Evolutionary conservation across 2,113 vertebrate species (phyloP), one percentile per base, ranked within the genome.

Genomic region (Hucho hucho): DNA sequence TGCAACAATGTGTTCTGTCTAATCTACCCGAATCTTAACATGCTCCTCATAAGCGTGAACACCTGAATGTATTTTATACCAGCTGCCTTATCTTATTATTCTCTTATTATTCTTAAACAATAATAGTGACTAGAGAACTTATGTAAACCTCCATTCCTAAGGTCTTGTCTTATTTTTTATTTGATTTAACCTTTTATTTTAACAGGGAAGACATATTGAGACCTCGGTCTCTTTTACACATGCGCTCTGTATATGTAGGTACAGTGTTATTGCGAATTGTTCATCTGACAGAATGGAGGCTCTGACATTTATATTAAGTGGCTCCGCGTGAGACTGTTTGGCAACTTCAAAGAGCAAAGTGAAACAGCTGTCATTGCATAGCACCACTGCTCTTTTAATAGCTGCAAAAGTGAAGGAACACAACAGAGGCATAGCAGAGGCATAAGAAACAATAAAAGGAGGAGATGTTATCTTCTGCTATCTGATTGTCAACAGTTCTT

Each of bases 251-350:
- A 11, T 43, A 43, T 43, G 37, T 11, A 43, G 37, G 7, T 43
- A 43, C 9, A 11, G 37, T 75, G 83, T 58, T 37, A 53, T 72
- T 79, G 64, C 76, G 61, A 68, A 67, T 77, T 67, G 70, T 59
- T 74, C 72, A 61, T 84, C 69, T 82, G 79, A 80, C 79, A 76
- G 77, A 64, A 71, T 64, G 64, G 74, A 80, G 75, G 78, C 78
- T 58, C 73, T 89, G 87, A 85, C 88, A 90, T 90, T 90, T 91
- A 75, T 80, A 79, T 90, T 89, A 86, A 88, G 82, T 85, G 80
- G 71, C 77, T 82, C 71, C 29, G 37, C 76, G 67, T 83, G 82
- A 84, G 80, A 84, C 84, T 80, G 78, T 84, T 80, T 79, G 78
- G 72, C 75, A 75, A 72, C 79, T 89, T 86, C 64, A 87, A 85